Percentiles rank a stretch among this genome's conserved stretches.
Conservation (phyloP, 2,888 invertebrate species). For the Achlya flavicornis region DNA sequence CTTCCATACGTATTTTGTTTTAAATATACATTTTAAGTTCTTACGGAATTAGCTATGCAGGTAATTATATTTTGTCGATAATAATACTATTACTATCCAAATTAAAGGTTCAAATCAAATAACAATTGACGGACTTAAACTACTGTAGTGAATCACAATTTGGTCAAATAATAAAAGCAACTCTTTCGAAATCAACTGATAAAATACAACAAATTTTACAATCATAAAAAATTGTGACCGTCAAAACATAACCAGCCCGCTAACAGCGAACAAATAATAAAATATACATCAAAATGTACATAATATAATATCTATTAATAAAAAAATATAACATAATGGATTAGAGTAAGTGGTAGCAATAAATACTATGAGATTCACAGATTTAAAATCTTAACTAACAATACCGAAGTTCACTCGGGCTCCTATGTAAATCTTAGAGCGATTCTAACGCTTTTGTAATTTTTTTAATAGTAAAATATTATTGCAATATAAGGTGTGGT, state of each 20-base stretch:
- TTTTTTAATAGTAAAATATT: slow-evolving; percentile 80
- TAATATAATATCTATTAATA: slow-evolving; percentile 81
- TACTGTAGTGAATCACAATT: slow-evolving; percentile 67
- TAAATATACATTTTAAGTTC: slow-evolving; percentile 68
- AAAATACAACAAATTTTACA: slow-evolving; percentile 81
- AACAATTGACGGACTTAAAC: slow-evolving; percentile 64
- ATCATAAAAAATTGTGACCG: slow-evolving; percentile 77
- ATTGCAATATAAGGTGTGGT: slow-evolving; percentile 83
- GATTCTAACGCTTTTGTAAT: slow-evolving; percentile 78
- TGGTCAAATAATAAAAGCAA: slow-evolving; percentile 65
- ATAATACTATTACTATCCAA: slow-evolving; percentile 50
- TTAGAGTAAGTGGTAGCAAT: slow-evolving; percentile 82
- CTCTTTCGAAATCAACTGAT: slow-evolving; percentile 71
- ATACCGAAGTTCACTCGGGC: slow-evolving; percentile 78
- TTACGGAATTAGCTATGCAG: slow-evolving; percentile 68
- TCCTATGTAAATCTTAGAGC: slow-evolving; percentile 76
- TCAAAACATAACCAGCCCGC: slow-evolving; percentile 78
- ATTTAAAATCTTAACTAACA: slow-evolving; percentile 83
- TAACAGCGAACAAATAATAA: slow-evolving; percentile 79
- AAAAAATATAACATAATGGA: slow-evolving; percentile 80
- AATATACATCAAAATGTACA: slow-evolving; percentile 84
- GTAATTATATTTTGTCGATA: slow-evolving; percentile 56
- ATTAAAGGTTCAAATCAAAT: slow-evolving; percentile 57
- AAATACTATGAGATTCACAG: slow-evolving; percentile 85
- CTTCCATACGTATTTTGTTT: slow-evolving; percentile 83